phyloP scores from a whole-genome alignment of 2,797 vertebrate genomes.

The Tragopan temminckii region DNA sequence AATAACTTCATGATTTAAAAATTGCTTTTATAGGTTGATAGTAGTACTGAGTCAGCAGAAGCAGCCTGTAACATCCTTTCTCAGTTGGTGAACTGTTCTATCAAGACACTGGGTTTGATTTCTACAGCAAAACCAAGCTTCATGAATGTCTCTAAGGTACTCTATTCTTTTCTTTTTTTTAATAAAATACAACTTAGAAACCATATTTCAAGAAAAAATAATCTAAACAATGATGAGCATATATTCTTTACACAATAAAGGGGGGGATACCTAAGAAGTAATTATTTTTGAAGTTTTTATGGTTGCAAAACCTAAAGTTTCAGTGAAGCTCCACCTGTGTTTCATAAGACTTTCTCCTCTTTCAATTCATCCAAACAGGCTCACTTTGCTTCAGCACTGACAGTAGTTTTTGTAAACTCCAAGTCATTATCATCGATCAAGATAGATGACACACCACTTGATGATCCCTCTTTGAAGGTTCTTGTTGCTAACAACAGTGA shows the following conservation, averaged over 20 bases:
- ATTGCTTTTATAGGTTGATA: conserved; percentile 86
- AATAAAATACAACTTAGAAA: neutral
- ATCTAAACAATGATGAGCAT: neutral
- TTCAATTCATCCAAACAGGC: conserved; percentile 72
- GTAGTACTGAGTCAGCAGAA: conserved; percentile 91
- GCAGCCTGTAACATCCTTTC: conserved; percentile 91
- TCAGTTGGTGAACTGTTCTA: conserved; percentile 91
- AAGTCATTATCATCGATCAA: conserved; percentile 86
- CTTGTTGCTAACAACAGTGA: conserved; percentile 86
- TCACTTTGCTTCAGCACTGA: conserved; percentile 85
- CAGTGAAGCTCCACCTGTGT: neutral
- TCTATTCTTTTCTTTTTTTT: neutral
- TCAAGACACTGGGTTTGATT: conserved; percentile 91
- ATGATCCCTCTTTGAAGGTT: conserved; percentile 87
- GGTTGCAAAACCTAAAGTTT: fast-evolving
- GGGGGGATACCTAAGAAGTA: neutral
- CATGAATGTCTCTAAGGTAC: conserved; percentile 91
- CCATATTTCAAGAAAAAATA: neutral
- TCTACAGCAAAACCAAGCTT: conserved; percentile 92
- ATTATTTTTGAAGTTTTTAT: neutral
- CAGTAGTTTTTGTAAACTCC: conserved; percentile 87
- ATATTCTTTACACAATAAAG: neutral
- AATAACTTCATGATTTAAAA: neutral
- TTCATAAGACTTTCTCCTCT: neutral
- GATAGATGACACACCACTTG: conserved; percentile 85